Percentiles rank a stretch among this genome's conserved stretches.
Evolutionary conservation across 2,797 vertebrate species (phyloP).

Genomic region (Sebastes alutus): DNA sequence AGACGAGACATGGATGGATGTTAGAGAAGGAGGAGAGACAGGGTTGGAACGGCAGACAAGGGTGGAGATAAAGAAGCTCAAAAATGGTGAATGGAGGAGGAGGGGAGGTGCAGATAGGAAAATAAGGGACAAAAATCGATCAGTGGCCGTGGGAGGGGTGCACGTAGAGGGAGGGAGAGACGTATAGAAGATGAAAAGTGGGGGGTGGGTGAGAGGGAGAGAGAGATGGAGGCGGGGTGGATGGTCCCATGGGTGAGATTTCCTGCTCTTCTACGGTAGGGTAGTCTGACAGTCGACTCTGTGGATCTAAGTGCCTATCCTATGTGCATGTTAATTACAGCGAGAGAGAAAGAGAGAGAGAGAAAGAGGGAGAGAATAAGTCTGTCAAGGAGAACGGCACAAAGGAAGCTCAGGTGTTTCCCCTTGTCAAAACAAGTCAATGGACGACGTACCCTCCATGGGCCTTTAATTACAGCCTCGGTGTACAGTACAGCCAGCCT

Average conservation of each 20-base stretch:
- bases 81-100: constrained; percentile 20
- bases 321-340: constrained; percentile 76
- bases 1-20: constrained; percentile 6
- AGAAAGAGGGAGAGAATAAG: background rate
- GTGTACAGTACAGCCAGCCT: background rate
- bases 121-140: constrained; percentile 57
- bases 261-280: constrained; percentile 51
- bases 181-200: constrained; percentile 35
- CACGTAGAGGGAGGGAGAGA: constrained; percentile 33
- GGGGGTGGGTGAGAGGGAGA: background rate
- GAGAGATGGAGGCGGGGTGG: constrained; percentile 23
- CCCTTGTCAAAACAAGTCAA: constrained; percentile 55
- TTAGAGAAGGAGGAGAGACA: background rate
- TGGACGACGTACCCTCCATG: constrained; percentile 4
- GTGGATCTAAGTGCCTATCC: constrained; percentile 59
- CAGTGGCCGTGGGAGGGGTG: constrained; percentile 26
- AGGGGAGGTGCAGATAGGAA: constrained; percentile 24
- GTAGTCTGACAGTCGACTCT: constrained; percentile 63
- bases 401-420: constrained; percentile 72
- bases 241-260: constrained; percentile 70
- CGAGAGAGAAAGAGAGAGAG: background rate
- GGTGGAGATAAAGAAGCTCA: constrained; percentile 16
- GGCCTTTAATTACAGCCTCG: constrained; percentile 39
- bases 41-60: constrained; percentile 3
- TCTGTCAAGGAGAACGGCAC: constrained; percentile 25